These are phyloP conservation scores for Ursus arctos DNA, from an alignment of 2,113 vertebrate genomes.

Conservation along the genomic window DNA sequence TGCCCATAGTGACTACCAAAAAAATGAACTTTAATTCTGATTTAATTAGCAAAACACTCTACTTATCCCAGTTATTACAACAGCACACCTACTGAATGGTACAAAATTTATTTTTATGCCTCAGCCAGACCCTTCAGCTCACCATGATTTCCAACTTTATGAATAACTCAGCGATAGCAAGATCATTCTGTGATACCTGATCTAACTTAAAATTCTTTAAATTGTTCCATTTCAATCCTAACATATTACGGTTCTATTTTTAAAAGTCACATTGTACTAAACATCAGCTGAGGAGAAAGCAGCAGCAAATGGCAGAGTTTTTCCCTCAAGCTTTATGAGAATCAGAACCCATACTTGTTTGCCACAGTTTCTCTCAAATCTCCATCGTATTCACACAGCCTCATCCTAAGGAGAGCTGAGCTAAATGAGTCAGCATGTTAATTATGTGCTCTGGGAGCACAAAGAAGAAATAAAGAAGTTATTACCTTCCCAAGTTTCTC, in stretches of 20 bases:
- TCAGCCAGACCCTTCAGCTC: background rate
- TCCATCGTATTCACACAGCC: conserved; percentile 81
- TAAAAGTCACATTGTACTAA: background rate
- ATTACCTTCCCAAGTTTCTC: conserved; percentile 88
- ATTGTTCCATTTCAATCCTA: background rate
- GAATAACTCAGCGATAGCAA: background rate
- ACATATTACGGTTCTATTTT: background rate
- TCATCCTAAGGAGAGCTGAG: conserved; percentile 81
- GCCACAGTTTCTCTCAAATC: conserved; percentile 78
- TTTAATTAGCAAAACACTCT: background rate
- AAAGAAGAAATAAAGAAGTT: conserved; percentile 87
- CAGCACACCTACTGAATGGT: background rate
- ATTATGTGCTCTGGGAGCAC: conserved; percentile 86
- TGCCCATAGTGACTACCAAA: background rate
- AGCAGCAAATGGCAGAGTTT: background rate
- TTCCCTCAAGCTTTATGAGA: background rate
- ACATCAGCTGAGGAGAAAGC: background rate
- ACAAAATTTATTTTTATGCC: background rate
- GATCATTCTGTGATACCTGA: background rate
- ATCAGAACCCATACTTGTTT: conserved; percentile 46
- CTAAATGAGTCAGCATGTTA: conserved; percentile 87
- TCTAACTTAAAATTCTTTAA: conserved; percentile 6
- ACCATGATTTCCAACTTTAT: conserved; percentile 10
- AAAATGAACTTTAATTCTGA: background rate
- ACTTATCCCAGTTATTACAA: background rate